Evolutionary conservation across 2,888 invertebrate species (phyloP), one percentile per base, ranked within the genome.

Genomic region (Pseudanteris insignis): DNA sequence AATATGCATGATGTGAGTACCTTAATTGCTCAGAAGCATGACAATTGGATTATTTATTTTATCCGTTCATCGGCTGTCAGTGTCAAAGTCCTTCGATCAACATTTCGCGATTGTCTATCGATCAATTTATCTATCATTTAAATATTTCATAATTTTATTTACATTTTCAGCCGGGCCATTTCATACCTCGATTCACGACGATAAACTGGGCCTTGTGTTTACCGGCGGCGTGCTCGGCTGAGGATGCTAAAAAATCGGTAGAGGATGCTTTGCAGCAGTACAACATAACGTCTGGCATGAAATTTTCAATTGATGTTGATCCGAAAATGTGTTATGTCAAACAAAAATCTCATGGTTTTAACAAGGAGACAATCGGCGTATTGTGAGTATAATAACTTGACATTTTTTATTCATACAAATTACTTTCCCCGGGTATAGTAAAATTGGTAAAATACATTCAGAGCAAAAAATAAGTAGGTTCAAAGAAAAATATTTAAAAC

Each of bases 151-250:
- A n/a, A n/a, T 51, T 51, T 57, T 34, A n/a, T n/a, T 44, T 46
- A 33, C 30, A 48, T 59, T 76, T 80, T 51, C 80, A 89, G 89
- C 86, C 88, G 71, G 86, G 86, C 77, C 88, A 89, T 81, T 88
- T 89, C 78, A 84, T 87, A 75, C 89, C 89, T 46, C 86, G 86
- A 70, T 89, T 88, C 79, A 86, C 88, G 13, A 86, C 88, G 63
- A 81, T 86, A 64, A 88, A 87, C 70, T 89, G 89, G 89, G 89
- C 87, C 0, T 77, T 89, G 11, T 89, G 89, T 72, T 81, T 89
- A 36, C 89, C 89, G 1, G 83, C 86, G 2, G 84, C 84, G 6
- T 89, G 89, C 72, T 81, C 83, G 11, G 82, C 84, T 12, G 82
- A 83, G 32, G 85, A 86, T 69, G 87, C 86, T 10, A 83, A 84